Evolutionary conservation across 2,797 vertebrate species (phyloP).

Genomic region (Phoebastria nigripes): DNA sequence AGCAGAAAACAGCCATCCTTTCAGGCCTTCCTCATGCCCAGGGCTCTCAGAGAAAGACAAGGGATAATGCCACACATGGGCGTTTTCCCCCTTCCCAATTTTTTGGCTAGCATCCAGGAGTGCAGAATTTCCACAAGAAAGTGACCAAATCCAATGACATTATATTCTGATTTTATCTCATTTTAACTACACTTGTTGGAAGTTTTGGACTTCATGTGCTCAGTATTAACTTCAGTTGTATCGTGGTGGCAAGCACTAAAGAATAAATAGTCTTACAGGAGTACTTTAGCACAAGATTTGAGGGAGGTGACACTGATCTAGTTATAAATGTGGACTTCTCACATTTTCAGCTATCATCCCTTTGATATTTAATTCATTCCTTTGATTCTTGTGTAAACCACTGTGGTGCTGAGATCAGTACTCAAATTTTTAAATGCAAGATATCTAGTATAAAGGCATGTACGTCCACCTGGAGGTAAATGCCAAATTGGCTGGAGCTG

Average conservation of each 20-base stretch:
- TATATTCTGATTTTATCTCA: neutral
- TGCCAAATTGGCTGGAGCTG: neutral
- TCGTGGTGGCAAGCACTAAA: neutral
- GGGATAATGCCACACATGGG: accelerated
- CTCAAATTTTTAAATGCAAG: neutral
- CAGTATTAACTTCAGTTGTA: neutral
- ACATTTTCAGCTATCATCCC: neutral
- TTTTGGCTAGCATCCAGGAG: neutral
- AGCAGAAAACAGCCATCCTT: neutral
- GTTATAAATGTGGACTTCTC: neutral
- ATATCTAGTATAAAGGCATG: neutral
- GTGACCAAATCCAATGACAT: neutral
- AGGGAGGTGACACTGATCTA: neutral
- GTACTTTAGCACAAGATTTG: neutral
- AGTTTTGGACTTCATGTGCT: neutral
- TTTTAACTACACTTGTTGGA: neutral
- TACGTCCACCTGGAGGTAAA: neutral
- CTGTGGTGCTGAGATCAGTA: neutral
- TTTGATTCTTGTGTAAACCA: neutral
- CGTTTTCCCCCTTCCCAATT: neutral
- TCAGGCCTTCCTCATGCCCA: neutral
- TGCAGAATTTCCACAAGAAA: neutral
- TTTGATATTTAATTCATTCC: neutral
- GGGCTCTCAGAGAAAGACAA: neutral
- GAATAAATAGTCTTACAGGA: neutral